phyloP scores from a whole-genome alignment of 2,888 invertebrate genomes.

The Stenotaenia linearis region DNA sequence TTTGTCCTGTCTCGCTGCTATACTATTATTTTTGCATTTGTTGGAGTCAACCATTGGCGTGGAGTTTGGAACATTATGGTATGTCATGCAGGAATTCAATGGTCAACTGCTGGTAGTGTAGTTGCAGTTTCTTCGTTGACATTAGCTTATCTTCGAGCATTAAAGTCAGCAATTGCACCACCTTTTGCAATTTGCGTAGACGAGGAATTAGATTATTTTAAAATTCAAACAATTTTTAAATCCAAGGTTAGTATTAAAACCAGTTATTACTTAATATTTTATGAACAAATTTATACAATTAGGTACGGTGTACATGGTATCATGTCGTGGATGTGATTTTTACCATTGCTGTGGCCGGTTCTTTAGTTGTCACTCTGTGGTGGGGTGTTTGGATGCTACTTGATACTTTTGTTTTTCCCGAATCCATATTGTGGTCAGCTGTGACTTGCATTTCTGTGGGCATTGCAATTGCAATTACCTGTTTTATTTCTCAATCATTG shows the following conservation, averaged over 20 bases:
- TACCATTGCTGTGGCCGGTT: constrained; percentile 75
- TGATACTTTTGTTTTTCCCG: constrained; percentile 73
- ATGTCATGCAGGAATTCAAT: constrained; percentile 58
- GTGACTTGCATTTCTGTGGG: constrained; percentile 74
- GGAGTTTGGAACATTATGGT: constrained; percentile 76
- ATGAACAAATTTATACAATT: not conserved
- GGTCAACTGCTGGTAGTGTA: constrained; percentile 59
- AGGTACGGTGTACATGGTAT: not conserved
- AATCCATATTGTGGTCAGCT: constrained; percentile 60
- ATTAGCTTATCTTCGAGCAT: constrained; percentile 61
- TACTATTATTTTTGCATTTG: constrained; percentile 62
- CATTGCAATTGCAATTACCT: constrained; percentile 64
- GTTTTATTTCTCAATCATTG: constrained; percentile 68
- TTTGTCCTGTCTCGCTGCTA: constrained; percentile 59
- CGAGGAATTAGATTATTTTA: constrained; percentile 69
- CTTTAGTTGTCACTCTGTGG: constrained; percentile 82
- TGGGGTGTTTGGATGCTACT: constrained; percentile 76
- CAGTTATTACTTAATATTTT: not conserved
- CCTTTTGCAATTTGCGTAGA: constrained; percentile 74
- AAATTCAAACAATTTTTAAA: constrained; percentile 77
- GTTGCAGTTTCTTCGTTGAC: constrained; percentile 58
- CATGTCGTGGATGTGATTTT: constrained; percentile 68
- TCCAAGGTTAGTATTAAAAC: constrained; percentile 39
- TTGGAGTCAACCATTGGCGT: constrained; percentile 82
- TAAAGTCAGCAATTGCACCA: constrained; percentile 74